Percentiles rank a stretch among this genome's conserved stretches.
phyloP scores from a whole-genome alignment of 2,888 invertebrate species.

The Drosophila meridionalis region DNA sequence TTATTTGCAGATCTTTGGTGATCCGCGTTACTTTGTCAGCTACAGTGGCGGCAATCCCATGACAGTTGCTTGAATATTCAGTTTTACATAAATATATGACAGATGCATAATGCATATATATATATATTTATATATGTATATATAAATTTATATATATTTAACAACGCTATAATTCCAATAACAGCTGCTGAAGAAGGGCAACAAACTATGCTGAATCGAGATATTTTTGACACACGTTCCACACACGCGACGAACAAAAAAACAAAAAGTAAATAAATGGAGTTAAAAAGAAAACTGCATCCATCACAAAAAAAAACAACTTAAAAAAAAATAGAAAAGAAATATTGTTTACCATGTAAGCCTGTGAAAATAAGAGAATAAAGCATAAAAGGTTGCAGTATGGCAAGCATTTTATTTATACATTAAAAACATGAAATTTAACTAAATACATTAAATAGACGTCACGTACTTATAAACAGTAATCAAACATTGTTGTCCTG shows the following conservation, averaged over 20 bases:
- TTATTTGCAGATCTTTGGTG: slow-evolving; percentile 82
- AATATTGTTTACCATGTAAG: slow-evolving; percentile 49
- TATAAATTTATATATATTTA: slow-evolving; percentile 10
- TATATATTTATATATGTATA: slow-evolving; percentile 5
- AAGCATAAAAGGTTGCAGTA: slow-evolving; percentile 63
- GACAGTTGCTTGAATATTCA: slow-evolving; percentile 80
- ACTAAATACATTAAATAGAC: neutral
- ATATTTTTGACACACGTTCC: slow-evolving; percentile 49
- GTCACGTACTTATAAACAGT: neutral
- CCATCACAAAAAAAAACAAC: slow-evolving; percentile 8
- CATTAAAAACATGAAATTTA: slow-evolving; percentile 11
- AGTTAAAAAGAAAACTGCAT: slow-evolving; percentile 24
- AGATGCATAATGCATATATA: slow-evolving; percentile 13
- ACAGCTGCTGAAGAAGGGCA: slow-evolving; percentile 26
- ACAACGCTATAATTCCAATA: slow-evolving; percentile 47
- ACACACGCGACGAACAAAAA: slow-evolving; percentile 32
- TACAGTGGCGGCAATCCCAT: slow-evolving; percentile 82
- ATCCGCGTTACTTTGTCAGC: slow-evolving; percentile 83
- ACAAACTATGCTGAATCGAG: slow-evolving; percentile 25
- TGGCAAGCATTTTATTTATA: slow-evolving; percentile 73
- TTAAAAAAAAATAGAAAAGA: slow-evolving; percentile 1
- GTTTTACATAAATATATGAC: slow-evolving; percentile 53
- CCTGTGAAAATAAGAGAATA: slow-evolving; percentile 47
- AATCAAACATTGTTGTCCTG: neutral
- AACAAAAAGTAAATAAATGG: neutral